phyloP scores from a whole-genome alignment of 2,113 vertebrate genomes.

The Dicrurus megarhynchus region DNA sequence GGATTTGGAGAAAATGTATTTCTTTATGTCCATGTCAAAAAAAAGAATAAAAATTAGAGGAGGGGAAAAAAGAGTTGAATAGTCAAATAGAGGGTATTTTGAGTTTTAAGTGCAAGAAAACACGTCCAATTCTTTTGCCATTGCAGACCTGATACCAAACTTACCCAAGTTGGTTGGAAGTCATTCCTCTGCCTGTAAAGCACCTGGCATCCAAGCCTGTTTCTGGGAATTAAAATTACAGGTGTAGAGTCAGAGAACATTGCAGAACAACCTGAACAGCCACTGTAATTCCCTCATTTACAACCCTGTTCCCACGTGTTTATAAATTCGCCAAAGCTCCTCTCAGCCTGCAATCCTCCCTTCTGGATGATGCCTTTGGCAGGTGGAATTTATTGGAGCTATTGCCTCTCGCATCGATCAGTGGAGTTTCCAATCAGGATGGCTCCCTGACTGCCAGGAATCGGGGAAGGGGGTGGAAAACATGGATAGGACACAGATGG shows the following conservation, averaged over 20 bases:
- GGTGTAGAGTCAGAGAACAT: not conserved
- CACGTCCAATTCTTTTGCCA: not conserved
- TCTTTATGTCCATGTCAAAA: not conserved
- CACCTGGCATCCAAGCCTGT: not conserved
- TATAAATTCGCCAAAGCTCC: not conserved
- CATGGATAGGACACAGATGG: rapidly evolving
- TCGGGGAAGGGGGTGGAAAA: rapidly evolving
- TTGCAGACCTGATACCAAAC: not conserved
- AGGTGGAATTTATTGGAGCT: not conserved
- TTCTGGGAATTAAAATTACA: not conserved
- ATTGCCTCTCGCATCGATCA: not conserved
- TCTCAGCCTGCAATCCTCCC: not conserved
- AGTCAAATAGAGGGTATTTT: not conserved
- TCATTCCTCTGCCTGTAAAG: not conserved
- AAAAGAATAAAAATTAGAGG: rapidly evolving
- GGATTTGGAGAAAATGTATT: not conserved
- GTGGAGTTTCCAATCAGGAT: not conserved
- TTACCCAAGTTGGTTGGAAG: not conserved
- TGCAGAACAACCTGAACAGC: not conserved
- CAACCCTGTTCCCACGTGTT: not conserved
- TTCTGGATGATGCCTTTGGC: not conserved
- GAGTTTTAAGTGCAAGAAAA: not conserved
- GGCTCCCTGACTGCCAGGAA: not conserved
- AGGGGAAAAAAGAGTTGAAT: not conserved
- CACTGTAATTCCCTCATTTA: not conserved